phyloP scores from a whole-genome alignment of 2,113 vertebrate species.

The Prionailurus bengalensis region DNA sequence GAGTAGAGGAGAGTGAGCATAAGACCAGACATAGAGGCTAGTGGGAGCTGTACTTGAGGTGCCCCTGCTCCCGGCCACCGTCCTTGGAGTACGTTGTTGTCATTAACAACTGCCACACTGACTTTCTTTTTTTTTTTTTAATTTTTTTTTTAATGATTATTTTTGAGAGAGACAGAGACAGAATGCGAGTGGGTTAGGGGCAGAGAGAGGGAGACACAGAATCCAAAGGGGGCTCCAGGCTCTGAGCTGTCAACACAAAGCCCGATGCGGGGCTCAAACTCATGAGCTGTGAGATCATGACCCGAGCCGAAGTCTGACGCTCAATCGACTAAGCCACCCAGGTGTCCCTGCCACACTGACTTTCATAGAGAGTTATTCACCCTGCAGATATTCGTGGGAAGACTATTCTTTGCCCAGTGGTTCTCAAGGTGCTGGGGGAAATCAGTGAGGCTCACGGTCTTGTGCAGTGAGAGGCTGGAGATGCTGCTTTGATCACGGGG shows the following conservation, averaged over 20 bases:
- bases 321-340: too few relatives aligned
- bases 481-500: not conserved
- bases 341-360: rapidly evolving
- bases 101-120: rapidly evolving
- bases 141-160: too few relatives aligned
- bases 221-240: too few relatives aligned
- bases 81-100: not conserved
- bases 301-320: too few relatives aligned
- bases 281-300: too few relatives aligned
- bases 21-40: not conserved
- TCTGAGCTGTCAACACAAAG: too few relatives aligned
- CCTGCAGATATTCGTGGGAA: rapidly evolving
- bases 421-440: rapidly evolving
- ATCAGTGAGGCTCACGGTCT: not conserved
- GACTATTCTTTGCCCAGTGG: not conserved
- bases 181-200: too few relatives aligned
- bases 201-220: too few relatives aligned
- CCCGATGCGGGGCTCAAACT: too few relatives aligned
- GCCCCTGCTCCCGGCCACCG: not conserved
- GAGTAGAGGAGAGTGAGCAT: rapidly evolving
- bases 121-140: not conserved
- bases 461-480: not conserved
- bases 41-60: not conserved
- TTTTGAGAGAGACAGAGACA: too few relatives aligned
- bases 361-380: not conserved